Percentiles rank a stretch among this genome's conserved stretches.
phyloP scores from a whole-genome alignment of 2,888 invertebrate genomes.

The Tribolium freemani region DNA sequence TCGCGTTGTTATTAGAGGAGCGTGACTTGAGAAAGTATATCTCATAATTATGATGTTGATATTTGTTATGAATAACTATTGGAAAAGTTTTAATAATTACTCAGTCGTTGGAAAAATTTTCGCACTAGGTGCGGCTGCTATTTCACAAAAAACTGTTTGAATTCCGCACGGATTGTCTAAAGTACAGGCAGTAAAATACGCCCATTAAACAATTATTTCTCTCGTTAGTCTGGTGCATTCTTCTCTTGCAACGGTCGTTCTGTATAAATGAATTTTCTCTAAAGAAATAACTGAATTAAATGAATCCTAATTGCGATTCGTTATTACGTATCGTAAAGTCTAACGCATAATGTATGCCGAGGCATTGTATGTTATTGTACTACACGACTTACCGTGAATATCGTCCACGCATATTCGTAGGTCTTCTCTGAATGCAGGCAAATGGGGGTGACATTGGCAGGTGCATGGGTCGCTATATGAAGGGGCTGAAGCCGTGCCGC shows the following conservation, averaged over 20 bases:
- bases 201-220: constrained; percentile 31
- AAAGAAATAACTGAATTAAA: constrained; percentile 36
- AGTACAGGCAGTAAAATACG: constrained; percentile 11
- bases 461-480: constrained; percentile 71
- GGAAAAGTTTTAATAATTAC: too few species aligned
- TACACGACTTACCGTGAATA: constrained; percentile 79
- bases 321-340: constrained; percentile 6
- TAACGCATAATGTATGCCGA: constrained; percentile 8
- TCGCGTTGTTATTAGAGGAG: background rate
- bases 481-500: constrained; percentile 74
- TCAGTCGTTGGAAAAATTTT: background rate
- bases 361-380: too few species aligned
- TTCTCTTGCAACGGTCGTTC: constrained; percentile 26
- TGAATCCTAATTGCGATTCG: constrained; percentile 26
- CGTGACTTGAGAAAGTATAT: background rate
- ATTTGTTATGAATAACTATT: too few species aligned
- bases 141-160: constrained; percentile 3
- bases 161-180: constrained; percentile 9
- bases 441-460: constrained; percentile 83
- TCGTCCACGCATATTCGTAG: constrained; percentile 88
- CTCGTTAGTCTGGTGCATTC: constrained; percentile 28
- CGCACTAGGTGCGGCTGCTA: background rate
- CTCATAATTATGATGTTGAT: background rate
- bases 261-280: constrained; percentile 26
- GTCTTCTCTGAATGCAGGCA: constrained; percentile 88